Percentiles rank a stretch among this genome's conserved stretches.
Evolutionary conservation across 2,888 invertebrate species (phyloP).

Genomic region (Prosopocoilus inquinatus): DNA sequence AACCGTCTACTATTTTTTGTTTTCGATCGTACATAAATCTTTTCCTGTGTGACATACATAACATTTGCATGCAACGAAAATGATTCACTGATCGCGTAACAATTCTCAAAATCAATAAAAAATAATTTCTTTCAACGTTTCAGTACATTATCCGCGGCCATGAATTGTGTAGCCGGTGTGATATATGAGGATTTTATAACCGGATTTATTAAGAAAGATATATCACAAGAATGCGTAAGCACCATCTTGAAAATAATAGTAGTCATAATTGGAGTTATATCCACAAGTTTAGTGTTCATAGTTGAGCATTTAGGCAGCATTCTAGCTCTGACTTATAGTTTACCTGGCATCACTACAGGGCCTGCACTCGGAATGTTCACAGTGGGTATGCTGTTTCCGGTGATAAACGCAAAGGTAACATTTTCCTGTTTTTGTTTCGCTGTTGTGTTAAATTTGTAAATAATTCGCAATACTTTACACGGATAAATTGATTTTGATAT

Average conservation of each 20-base stretch:
- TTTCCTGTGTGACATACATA: slow-evolving; percentile 58
- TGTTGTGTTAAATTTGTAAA: too few species aligned
- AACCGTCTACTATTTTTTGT: too few species aligned
- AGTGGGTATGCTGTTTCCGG: slow-evolving; percentile 64
- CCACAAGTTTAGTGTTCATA: slow-evolving; percentile 67
- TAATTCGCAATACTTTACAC: too few species aligned
- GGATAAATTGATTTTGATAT: too few species aligned
- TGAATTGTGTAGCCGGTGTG: slow-evolving; percentile 64
- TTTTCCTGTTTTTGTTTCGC: slow-evolving; percentile 48
- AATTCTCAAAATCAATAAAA: not conserved
- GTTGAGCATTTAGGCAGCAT: slow-evolving; percentile 65
- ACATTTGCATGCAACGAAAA: too few species aligned
- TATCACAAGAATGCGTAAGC: slow-evolving; percentile 55
- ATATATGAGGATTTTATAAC: slow-evolving; percentile 64
- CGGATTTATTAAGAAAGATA: slow-evolving; percentile 53
- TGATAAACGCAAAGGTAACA: slow-evolving; percentile 58
- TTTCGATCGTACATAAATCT: slow-evolving; percentile 7
- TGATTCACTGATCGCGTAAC: slow-evolving; percentile 36
- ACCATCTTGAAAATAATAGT: slow-evolving; percentile 58
- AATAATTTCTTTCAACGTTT: slow-evolving; percentile 28
- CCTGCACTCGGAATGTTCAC: slow-evolving; percentile 65
- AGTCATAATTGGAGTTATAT: slow-evolving; percentile 59
- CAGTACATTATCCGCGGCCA: slow-evolving; percentile 62
- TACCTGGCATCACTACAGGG: slow-evolving; percentile 65
- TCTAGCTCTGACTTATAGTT: slow-evolving; percentile 62